phyloP scores from a whole-genome alignment of 2,797 vertebrate genomes.

The Rhinogobio ventralis region DNA sequence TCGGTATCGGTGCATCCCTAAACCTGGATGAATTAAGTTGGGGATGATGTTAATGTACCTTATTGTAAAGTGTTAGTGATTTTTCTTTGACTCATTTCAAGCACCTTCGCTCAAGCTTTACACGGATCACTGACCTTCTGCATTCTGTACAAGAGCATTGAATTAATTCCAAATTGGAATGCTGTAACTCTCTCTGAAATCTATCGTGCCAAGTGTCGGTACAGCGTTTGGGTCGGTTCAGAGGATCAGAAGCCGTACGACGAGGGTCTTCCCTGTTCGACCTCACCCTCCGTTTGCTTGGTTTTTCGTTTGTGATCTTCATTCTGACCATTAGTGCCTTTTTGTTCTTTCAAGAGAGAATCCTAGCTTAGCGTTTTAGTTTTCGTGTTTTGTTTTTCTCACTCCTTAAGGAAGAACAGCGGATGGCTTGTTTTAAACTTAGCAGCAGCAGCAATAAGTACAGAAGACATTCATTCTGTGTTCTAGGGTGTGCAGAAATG shows the following conservation, averaged over 20 bases:
- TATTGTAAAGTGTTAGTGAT: background rate
- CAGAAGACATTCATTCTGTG: constrained; percentile 78
- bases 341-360: constrained; percentile 90
- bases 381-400: constrained; percentile 49
- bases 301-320: constrained; percentile 71
- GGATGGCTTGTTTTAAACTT: constrained; percentile 69
- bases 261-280: constrained; percentile 63
- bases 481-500: constrained; percentile 75
- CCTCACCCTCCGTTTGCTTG: constrained; percentile 70
- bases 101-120: constrained; percentile 88
- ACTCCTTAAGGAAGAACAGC: constrained; percentile 63
- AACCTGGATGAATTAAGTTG: background rate
- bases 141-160: constrained; percentile 94
- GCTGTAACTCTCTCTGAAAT: constrained; percentile 92
- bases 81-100: constrained; percentile 77
- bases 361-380: constrained; percentile 80
- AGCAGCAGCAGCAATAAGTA: constrained; percentile 93
- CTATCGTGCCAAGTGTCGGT: constrained; percentile 98
- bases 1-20: too few relatives aligned
- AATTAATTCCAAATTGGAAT: constrained; percentile 99
- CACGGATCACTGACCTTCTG: constrained; percentile 90
- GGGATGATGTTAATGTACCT: background rate
- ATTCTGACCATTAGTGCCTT: constrained; percentile 99
- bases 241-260: constrained; percentile 73
- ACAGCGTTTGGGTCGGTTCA: constrained; percentile 87